Evolutionary conservation across 2,797 vertebrate genomes (phyloP), one percentile per base, ranked within the genome.

Genomic region (Bryconaethiops microstoma): DNA sequence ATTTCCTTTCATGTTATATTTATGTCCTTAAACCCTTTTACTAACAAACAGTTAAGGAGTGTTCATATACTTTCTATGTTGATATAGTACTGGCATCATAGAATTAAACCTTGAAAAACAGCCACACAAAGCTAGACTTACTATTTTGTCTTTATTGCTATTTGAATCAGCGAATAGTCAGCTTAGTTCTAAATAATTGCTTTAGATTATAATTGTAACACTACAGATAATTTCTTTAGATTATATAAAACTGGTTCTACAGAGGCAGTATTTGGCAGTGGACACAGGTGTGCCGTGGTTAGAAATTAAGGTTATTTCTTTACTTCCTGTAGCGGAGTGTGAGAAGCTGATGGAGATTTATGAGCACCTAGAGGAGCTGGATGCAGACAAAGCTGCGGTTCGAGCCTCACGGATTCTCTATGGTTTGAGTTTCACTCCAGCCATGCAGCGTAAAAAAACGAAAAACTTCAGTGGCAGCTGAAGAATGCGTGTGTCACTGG

Each of bases 401-500:
- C 90, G 98, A 23, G 98, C 97, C 50, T 97, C 96, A 0, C 94
- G 97, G 3, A 98, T 99, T 90, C 94, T 99, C 70, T 94, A 98
- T 0, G 98, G 98, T 50, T 90, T 99, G 87, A 97, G 98, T 25
- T 99, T 99, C 91, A 96, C 91, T 0, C 75, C 95, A 7, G 90
- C 94, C 72, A 99, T 99, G 98, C 97, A 99, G 92, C 90, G 94
- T 71, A 96, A 98, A 92, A 96, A 96, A 86, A 90, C 99, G 42
- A 97, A 97, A 88, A 97, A 99, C 92, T 99, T 99, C 76, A 99
- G 98, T 19, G 98, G 98, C 73, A 97, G 98, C 75, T 99, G 98
- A 97, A 92, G 98, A 85, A 99, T 99, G 98, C 94, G 98, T 1
- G 98, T 99, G 19, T 97, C 98, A 74, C 94, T 99, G 2, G 96